These are phyloP conservation scores for Ammodytes marinus DNA, from an alignment of 2,113 vertebrate genomes.

Conservation along the genomic window DNA sequence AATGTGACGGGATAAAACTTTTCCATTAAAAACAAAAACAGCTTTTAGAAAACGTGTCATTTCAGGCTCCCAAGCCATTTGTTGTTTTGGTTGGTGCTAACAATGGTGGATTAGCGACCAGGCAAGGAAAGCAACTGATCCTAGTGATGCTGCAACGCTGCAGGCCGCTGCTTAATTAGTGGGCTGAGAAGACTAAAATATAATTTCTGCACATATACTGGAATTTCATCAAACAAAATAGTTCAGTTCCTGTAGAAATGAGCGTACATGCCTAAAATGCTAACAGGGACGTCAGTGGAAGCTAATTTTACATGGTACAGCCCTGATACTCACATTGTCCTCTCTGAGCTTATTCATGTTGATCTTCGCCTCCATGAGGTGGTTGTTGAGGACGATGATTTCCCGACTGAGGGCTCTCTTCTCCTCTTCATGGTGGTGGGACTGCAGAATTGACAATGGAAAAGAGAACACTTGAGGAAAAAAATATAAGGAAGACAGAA, in stretches of 20 bases:
- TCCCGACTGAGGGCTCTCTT: slow-evolving; percentile 94
- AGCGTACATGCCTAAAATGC: not conserved
- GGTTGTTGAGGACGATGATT: slow-evolving; percentile 96
- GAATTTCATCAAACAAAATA: slow-evolving; percentile 1
- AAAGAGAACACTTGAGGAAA: not conserved
- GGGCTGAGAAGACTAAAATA: not conserved
- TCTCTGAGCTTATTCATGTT: slow-evolving; percentile 95
- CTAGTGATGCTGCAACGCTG: not conserved
- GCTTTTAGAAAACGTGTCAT: slow-evolving; percentile 18
- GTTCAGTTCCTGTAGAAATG: not conserved
- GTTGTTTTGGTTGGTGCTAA: slow-evolving; percentile 16
- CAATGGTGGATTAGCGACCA: slow-evolving; percentile 13
- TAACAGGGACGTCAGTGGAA: not conserved
- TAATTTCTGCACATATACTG: not conserved
- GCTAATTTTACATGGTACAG: not conserved
- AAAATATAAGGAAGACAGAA: not conserved
- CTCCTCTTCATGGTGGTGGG: slow-evolving; percentile 95
- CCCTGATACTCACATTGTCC: slow-evolving; percentile 93
- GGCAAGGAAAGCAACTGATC: slow-evolving; percentile 15
- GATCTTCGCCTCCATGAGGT: slow-evolving; percentile 96
- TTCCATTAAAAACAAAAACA: not conserved
- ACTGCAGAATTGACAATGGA: slow-evolving; percentile 76
- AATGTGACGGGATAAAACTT: slow-evolving; percentile 25
- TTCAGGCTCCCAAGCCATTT: slow-evolving; percentile 19
- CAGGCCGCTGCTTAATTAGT: slow-evolving; percentile 14